Base-by-base conservation (phyloP, 2,888 invertebrate species). In the Heterodera filipjevi region DNA sequence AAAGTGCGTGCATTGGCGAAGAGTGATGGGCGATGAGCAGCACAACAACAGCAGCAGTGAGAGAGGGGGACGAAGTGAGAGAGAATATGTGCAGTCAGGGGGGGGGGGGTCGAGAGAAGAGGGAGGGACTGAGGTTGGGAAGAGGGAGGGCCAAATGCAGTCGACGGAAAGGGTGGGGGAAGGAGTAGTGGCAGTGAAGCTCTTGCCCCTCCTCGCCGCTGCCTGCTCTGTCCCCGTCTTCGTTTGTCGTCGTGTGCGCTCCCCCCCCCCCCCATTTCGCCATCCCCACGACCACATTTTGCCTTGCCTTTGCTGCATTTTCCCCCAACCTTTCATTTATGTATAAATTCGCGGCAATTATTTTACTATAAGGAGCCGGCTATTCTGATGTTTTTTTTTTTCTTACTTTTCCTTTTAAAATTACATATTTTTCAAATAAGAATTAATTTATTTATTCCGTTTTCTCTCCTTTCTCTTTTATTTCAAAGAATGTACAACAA, bases 1-100 rank as follows among this genome's bases (percentile, higher is more conserved):
- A 49, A 49, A 59, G 27, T n/a, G 59, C 59, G 59, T 59, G 59
- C 59, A 59, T 59, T 59, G 59, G 59, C 59, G 27, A 22, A 59
- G 59, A 59, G 22, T 19, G 53, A 19, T 6, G 53, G 10, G 59
- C 59, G 27, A 59, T 8, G 59, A 59, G 59, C 59, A 59, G 59
- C 59, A 53, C 53, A 44, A 12, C 5, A 53, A 22, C 12, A 27
- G 59, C 59, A 59, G 59, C 19, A 19, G 3, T 14, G 49, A 14
- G 49, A 16, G 16, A 49, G 49, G 3, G 3, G 49, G 49, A 19
- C 16, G 49, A 19, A 49, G 49, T n/a, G n/a, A 49, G 49, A 3
- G 39, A 39, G 39, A 39, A 39, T 16, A 14, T 49, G 49, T 49
- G 49, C 49, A 49, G 49, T 49, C 49, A 49, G 12, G 16, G 16